These are phyloP conservation scores for Orius laevigatus DNA, from an alignment of 1,140 invertebrate species.

Conservation along the genomic window DNA sequence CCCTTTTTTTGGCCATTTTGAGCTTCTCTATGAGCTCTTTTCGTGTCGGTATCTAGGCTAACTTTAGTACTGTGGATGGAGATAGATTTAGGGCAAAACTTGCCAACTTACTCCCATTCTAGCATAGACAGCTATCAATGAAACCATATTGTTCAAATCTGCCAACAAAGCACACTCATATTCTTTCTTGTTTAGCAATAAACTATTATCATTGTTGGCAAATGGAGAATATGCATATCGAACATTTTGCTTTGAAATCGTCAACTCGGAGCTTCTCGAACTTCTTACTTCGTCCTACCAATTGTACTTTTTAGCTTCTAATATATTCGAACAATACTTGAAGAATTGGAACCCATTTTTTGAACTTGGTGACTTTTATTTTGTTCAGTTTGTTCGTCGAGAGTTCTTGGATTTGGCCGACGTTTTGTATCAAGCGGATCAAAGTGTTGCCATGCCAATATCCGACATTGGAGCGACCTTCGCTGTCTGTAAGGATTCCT, in stretches of 20 bases:
- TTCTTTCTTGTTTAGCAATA: conserved; percentile 19
- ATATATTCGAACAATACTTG: conserved; percentile 1
- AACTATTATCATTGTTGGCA: conserved; percentile 20
- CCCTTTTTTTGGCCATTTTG: conserved; percentile 20
- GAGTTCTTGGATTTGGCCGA: neutral
- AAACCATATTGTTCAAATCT: neutral
- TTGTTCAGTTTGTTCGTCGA: neutral
- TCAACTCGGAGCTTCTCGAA: no score
- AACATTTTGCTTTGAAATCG: conserved; percentile 1
- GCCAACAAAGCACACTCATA: neutral
- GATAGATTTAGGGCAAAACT: neutral
- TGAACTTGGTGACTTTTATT: neutral
- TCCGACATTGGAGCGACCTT: conserved; percentile 30
- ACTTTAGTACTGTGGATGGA: neutral
- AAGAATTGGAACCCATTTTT: conserved; percentile 1
- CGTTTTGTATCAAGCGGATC: conserved; percentile 23
- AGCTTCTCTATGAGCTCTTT: neutral
- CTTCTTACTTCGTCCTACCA: no score
- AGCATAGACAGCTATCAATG: neutral
- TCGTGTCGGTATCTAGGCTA: neutral
- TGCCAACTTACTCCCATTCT: neutral
- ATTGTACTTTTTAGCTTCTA: neutral
- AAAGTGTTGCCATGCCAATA: conserved; percentile 30
- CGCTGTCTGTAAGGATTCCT: conserved; percentile 29
- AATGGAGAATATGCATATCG: conserved; percentile 20